Evolutionary conservation across 2,797 vertebrate genomes (phyloP).

Genomic region (Alauda arvensis): DNA sequence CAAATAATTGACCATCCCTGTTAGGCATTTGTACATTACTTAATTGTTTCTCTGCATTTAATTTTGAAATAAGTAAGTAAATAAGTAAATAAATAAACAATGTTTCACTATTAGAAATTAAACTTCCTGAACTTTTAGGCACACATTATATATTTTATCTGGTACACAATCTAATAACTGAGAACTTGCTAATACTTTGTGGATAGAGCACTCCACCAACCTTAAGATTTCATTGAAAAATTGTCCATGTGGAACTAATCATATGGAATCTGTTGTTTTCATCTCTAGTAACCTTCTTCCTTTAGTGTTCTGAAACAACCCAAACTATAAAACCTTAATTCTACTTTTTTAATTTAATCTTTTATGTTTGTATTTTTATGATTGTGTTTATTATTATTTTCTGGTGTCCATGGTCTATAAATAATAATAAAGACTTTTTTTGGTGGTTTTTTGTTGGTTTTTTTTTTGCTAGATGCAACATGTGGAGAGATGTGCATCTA

Average conservation of each 20-base stretch:
- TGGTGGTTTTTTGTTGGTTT: too few relatives aligned
- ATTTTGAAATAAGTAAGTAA: not conserved
- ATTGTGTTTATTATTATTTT: not conserved
- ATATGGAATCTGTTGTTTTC: not conserved
- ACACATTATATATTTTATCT: not conserved
- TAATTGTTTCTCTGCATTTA: accelerated
- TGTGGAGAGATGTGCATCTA: not conserved
- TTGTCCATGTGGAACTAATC: not conserved
- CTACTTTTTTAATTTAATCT: not conserved
- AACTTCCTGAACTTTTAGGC: not conserved
- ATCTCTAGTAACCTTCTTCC: not conserved
- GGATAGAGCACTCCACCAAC: not conserved
- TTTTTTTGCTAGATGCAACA: not conserved
- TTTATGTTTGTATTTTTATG: not conserved
- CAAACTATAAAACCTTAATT: not conserved
- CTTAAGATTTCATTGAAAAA: not conserved
- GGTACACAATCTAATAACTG: not conserved
- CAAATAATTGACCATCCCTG: not conserved
- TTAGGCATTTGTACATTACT: not conserved
- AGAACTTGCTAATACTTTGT: not conserved
- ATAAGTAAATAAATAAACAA: not conserved
- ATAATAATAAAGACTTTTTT: not conserved
- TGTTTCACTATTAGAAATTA: not conserved
- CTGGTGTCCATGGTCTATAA: not conserved
- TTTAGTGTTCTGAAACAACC: not conserved